Percentiles rank a stretch among this genome's conserved stretches.
Conservation (phyloP, 2,797 vertebrate genomes). For the Spea hammondii region DNA sequence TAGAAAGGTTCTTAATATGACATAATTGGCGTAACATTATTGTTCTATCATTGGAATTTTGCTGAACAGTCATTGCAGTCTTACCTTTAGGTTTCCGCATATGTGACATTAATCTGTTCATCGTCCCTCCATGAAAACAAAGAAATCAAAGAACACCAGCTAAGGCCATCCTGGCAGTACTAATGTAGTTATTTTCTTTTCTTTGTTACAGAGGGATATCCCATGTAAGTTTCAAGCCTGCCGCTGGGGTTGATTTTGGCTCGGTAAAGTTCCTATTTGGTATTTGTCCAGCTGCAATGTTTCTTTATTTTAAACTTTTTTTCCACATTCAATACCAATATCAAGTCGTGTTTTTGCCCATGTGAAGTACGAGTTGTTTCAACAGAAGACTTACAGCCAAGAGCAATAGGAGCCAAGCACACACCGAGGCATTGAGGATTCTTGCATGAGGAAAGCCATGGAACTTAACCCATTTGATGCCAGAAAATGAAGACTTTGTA, state of each 20-base stretch:
- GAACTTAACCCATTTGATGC: slow-evolving; percentile 35
- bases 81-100: too few relatives aligned
- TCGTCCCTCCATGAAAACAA: neutral
- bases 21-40: too few relatives aligned
- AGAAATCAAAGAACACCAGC: neutral
- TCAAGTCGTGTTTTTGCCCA: slow-evolving; percentile 39
- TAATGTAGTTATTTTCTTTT: slow-evolving; percentile 30
- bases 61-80: too few relatives aligned
- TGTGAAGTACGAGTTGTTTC: slow-evolving; percentile 40
- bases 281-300: slow-evolving; percentile 61
- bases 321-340: slow-evolving; percentile 31
- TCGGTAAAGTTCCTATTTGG: slow-evolving; percentile 3
- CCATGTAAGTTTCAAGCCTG: slow-evolving; percentile 42
- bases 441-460: neutral
- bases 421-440: slow-evolving; percentile 48
- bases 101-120: too few relatives aligned
- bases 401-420: neutral
- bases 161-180: neutral
- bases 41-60: too few relatives aligned
- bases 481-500: neutral
- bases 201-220: slow-evolving; percentile 42
- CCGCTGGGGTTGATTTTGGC: slow-evolving; percentile 57
- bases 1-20: too few relatives aligned
- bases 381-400: slow-evolving; percentile 28
- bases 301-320: slow-evolving; percentile 48